Conservation (phyloP, 2,113 vertebrate genomes). For the Rhabdomys dilectus region DNA sequence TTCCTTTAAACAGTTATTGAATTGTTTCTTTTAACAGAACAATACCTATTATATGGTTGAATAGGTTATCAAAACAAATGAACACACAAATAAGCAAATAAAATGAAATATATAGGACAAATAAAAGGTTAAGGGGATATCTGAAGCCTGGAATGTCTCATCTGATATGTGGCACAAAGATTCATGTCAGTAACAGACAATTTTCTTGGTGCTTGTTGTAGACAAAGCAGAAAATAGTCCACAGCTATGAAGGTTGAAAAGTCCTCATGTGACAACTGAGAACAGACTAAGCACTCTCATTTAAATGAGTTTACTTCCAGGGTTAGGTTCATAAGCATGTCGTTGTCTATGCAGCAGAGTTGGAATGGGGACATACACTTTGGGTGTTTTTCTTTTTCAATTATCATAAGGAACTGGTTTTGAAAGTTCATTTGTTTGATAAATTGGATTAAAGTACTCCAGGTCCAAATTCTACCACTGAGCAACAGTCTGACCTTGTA, state of each 20-base stretch:
- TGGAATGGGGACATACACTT: background rate
- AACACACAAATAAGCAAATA: background rate
- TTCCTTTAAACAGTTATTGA: constrained; percentile 15
- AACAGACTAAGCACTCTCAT: background rate
- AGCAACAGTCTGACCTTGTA: background rate
- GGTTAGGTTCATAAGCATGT: background rate
- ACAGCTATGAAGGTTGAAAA: background rate
- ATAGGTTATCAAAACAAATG: background rate
- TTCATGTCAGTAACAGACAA: background rate
- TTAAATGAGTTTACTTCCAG: background rate
- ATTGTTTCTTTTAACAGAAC: too few species aligned
- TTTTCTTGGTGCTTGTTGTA: background rate
- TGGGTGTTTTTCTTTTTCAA: background rate
- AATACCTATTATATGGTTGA: background rate
- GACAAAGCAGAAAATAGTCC: constrained; percentile 18
- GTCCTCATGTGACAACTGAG: background rate
- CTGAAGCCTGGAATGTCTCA: constrained; percentile 13
- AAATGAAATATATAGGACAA: background rate
- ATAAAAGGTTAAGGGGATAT: background rate
- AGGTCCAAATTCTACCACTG: background rate
- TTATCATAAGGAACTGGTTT: background rate
- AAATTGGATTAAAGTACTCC: background rate
- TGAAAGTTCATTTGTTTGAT: background rate
- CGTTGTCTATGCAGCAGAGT: background rate
- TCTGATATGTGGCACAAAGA: background rate